Evolutionary conservation across 2,888 invertebrate species (phyloP).

Genomic region (Gandaritis pyraliata): DNA sequence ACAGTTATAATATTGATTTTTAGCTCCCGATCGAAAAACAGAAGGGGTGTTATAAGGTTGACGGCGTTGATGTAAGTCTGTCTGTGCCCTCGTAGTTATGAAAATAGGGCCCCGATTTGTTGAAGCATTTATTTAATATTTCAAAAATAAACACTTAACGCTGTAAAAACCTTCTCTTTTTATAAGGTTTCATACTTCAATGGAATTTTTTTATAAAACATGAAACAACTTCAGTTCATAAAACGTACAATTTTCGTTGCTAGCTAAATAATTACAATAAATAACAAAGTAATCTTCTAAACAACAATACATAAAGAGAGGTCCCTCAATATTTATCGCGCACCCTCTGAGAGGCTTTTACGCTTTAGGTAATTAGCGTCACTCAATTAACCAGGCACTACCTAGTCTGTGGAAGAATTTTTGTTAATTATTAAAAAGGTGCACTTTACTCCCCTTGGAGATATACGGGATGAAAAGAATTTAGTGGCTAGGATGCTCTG

Average conservation of each 20-base stretch:
- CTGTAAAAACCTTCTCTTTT: too few species aligned
- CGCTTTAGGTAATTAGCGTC: constrained; percentile 81
- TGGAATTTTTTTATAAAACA: background rate
- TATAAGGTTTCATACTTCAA: background rate
- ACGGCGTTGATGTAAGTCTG: too few species aligned
- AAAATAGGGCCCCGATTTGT: too few species aligned
- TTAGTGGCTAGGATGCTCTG: constrained; percentile 12
- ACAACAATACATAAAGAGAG: constrained; percentile 63
- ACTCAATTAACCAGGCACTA: constrained; percentile 76
- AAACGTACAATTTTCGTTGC: background rate
- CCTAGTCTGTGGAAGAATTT: constrained; percentile 72
- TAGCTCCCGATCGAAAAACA: background rate
- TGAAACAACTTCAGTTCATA: background rate
- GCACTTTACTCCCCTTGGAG: constrained; percentile 69
- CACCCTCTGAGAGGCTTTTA: constrained; percentile 74
- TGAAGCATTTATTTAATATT: too few species aligned
- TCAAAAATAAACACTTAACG: too few species aligned
- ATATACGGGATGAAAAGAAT: constrained; percentile 44
- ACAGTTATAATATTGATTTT: constrained; percentile 4
- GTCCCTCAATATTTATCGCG: constrained; percentile 66
- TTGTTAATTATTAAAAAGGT: constrained; percentile 83
- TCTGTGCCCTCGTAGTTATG: too few species aligned
- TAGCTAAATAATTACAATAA: constrained; percentile 37
- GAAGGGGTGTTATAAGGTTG: too few species aligned
- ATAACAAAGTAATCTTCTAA: constrained; percentile 44